A percentile compares a stretch with the other conserved stretches of the same genome.
Evolutionary conservation across 2,888 invertebrate genomes (phyloP).

Genomic region (Oxyteleia sp.): DNA sequence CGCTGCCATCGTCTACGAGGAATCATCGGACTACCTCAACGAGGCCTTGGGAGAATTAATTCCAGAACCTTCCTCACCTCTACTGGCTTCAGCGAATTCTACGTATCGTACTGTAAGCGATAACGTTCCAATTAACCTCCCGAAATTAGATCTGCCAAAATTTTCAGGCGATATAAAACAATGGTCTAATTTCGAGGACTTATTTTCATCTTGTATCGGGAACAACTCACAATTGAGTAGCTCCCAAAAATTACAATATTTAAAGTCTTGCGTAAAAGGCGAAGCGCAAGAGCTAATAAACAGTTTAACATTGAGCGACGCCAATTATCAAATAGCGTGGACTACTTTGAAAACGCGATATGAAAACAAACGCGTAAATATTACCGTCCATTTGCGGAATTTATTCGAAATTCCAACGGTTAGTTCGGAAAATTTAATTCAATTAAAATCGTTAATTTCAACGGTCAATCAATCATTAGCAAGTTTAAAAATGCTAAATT

Average conservation of each 20-base stretch:
- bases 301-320: background rate
- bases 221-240: background rate
- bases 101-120: background rate
- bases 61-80: too few species aligned
- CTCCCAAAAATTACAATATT: conserved; percentile 10
- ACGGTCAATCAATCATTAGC: conserved; percentile 5
- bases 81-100: background rate
- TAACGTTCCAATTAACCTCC: background rate
- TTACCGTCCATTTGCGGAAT: background rate
- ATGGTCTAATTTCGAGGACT: conserved; percentile 1
- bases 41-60: too few species aligned
- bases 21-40: too few species aligned
- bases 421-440: background rate
- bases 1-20: too few species aligned
- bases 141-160: background rate
- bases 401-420: background rate
- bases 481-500: background rate
- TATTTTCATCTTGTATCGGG: background rate
- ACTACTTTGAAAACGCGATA: background rate
- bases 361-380: conserved; percentile 3
- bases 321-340: conserved; percentile 5
- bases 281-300: background rate
- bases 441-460: background rate
- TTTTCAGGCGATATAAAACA: background rate
- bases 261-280: background rate